These are phyloP conservation scores for Aldabrachelys gigantea DNA, from an alignment of 2,113 vertebrate genomes.

Conservation along the genomic window DNA sequence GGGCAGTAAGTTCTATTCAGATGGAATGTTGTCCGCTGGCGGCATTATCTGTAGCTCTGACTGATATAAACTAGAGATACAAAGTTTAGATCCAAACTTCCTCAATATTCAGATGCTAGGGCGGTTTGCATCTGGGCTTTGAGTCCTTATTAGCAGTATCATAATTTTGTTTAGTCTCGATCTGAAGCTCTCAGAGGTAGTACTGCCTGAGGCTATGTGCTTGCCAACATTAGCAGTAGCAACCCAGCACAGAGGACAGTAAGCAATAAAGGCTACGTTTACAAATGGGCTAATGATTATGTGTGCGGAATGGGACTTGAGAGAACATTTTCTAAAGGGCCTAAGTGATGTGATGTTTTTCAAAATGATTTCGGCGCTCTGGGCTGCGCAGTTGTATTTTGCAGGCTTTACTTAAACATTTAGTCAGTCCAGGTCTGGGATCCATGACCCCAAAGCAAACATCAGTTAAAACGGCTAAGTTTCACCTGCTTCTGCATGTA, in stretches of 20 bases:
- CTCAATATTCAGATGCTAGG: not conserved
- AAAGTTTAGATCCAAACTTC: not conserved
- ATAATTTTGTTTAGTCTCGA: accelerated
- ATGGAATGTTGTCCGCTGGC: accelerated
- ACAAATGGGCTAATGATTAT: not conserved
- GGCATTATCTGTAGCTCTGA: not conserved
- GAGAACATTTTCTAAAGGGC: not conserved
- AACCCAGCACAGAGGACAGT: not conserved
- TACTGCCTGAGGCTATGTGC: not conserved
- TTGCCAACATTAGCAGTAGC: accelerated
- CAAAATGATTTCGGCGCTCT: no score
- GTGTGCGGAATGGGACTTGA: not conserved
- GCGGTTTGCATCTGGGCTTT: not conserved
- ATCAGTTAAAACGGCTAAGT: not conserved
- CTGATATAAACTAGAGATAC: not conserved
- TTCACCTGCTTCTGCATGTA: not conserved
- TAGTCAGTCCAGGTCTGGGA: not conserved
- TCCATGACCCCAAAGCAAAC: not conserved
- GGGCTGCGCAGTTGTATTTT: not conserved
- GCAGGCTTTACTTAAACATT: not conserved
- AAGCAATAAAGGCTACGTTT: not conserved
- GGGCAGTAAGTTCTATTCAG: not conserved
- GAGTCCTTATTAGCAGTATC: not conserved
- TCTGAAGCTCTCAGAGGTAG: not conserved
- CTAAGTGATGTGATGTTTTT: not conserved